Base-by-base conservation (phyloP, 64 coral and sea anemone genomes). In the Montipora sp. region DNA sequence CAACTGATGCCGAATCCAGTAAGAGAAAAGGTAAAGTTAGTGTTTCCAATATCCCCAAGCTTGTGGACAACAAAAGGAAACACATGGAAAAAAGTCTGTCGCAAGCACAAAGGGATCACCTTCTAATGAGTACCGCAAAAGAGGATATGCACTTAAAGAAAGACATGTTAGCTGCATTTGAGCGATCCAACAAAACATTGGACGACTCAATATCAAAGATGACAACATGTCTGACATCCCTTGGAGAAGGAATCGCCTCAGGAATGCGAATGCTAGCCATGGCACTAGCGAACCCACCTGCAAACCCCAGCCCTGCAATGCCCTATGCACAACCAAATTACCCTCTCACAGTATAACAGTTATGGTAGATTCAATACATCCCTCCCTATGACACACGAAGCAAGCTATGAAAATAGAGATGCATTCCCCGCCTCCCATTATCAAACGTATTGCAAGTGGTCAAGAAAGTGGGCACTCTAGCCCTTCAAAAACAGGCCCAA, bases 141-240 rank as follows among this genome's bases (percentile, higher is more conserved):
- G n/a, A n/a, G n/a, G n/a, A n/a, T n/a, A n/a, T n/a, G n/a, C n/a
- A n/a, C n/a, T n/a, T 90, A 59, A 90, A 90, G 49, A 90, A 69
- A 79, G 36, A 80, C 14, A 90, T 80, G 88, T 46, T n/a, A n/a
- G n/a, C n/a, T 13, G 55, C 75, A 79, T 90, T 80, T 80, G 59
- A 90, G 7, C 61, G 27, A 50, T 90, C 77, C 46, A 80, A 69
- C 51, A 69, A 66, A 90, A 80, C 77, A 18, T 21, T 90, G 21
- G 88, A 84, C 18, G 90, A 76, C 8, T 46, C 79, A 13, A 84
- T 92, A 21, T 48, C 59, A 50, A 90, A 69, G 68, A 90, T 81
- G 89, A 90, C 89, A 71, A 73, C 36, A 23, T 90, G 89, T 48
- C 78, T 90, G 59, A 80, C 77, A 69, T 90, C 89, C 59, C 78